Evolutionary conservation across 2,888 invertebrate genomes (phyloP), one percentile per base, ranked within the genome.

Genomic region (Aspidiotus rigidus): DNA sequence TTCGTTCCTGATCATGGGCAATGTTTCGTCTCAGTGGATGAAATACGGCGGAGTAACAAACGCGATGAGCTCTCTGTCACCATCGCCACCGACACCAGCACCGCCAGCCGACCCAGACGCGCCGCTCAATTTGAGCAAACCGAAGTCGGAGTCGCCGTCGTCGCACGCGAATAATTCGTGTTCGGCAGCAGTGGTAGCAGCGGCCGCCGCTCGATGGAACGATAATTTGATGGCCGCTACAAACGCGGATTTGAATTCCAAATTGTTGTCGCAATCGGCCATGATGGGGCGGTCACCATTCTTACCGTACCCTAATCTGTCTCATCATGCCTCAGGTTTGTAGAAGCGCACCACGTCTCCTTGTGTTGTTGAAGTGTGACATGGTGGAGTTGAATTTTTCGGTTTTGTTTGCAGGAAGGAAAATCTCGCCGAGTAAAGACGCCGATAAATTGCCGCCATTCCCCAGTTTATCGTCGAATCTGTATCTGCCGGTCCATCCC

Each of bases 111-210:
- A 89, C 78, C 85, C 88, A 0, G 93, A 93, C 77, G 85, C 90
- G 1, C 94, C 94, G 1, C 82, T 95, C 57, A 94, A 94, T 80
- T 84, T 94, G 66, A 88, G 88, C 76, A 94, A 93, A 79, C 93
- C 93, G 70, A 88, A 92, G 61, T 61, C 70, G 41, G 71, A 71
- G 16, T 61, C 70, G 15, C 64, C 59, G n/a, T 71, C 72, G 59
- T 77, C 77, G 42, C 76, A 76, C 62, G 54, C 72, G 28, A 10
- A 63, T 56, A 56, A 60, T 60, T 28, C 28, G 28, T 28, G 28
- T 28, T 3, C 28, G 5, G 28, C 28, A 28, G 28, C 28, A 28
- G 28, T 5, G 28, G 28, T 28, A 3, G 28, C 28, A 28, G 28
- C 28, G 28, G 64, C 70, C 9, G 44, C 69, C 76, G 77, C 72